Evolutionary conservation across 2,113 vertebrate genomes (phyloP).

Genomic region (Atlantisia rogersi): DNA sequence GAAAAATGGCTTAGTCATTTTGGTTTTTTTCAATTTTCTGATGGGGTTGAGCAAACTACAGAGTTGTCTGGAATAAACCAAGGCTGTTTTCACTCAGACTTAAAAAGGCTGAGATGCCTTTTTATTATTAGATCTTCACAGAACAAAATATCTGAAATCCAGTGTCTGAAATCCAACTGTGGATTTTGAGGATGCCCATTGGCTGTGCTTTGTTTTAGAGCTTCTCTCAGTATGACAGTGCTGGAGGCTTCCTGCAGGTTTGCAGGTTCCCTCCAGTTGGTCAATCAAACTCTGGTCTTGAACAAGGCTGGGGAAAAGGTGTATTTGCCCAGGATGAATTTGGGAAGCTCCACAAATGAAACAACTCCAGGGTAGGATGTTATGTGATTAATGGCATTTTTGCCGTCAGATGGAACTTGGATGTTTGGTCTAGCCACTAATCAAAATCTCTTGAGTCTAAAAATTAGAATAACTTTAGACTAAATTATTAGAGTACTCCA

Average conservation of each 20-base stretch:
- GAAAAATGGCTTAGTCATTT: conserved; percentile 29
- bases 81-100: conserved; percentile 38
- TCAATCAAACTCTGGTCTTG: not conserved
- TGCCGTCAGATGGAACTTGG: not conserved
- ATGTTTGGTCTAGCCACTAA: not conserved
- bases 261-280: not conserved
- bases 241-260: not conserved
- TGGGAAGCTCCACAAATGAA: not conserved
- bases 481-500: not conserved
- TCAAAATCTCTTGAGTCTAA: not conserved
- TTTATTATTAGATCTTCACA: conserved; percentile 4
- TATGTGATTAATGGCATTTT: not conserved
- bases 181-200: not conserved
- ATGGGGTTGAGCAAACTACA: conserved; percentile 23
- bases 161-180: not conserved
- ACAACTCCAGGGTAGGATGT: not conserved
- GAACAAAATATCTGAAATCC: not conserved
- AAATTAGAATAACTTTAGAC: not conserved
- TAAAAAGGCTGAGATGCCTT: conserved; percentile 1
- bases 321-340: not conserved
- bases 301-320: not conserved
- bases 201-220: not conserved
- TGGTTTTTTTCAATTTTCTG: not conserved
- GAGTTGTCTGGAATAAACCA: conserved; percentile 37
- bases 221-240: not conserved